Percentiles rank a stretch among this genome's conserved stretches.
These are phyloP conservation scores for Aphidius ervi DNA, from an alignment of 1,140 invertebrate genomes.

Conservation along the genomic window DNA sequence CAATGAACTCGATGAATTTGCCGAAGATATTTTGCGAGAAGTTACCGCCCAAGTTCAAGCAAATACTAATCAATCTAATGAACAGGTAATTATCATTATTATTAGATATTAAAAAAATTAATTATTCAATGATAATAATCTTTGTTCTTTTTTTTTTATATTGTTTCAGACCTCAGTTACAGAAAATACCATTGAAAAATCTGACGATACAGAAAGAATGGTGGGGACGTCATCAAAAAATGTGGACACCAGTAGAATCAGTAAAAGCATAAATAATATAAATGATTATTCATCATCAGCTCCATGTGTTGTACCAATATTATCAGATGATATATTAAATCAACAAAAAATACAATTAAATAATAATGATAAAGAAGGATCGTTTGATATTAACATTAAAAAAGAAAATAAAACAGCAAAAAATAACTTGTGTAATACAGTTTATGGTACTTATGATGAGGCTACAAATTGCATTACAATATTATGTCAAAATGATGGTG, in stretches of 20 bases:
- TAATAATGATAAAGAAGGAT: no score
- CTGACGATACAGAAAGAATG: constrained; percentile 54
- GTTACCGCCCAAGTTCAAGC: constrained; percentile 70
- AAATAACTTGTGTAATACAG: constrained; percentile 37
- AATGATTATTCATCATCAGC: neutral
- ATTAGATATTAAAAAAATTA: constrained; percentile 33
- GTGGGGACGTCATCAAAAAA: constrained; percentile 76
- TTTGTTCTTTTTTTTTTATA: no score
- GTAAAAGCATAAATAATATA: constrained; percentile 28
- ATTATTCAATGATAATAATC: no score
- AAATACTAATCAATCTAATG: constrained; percentile 58
- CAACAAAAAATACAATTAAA: constrained; percentile 7
- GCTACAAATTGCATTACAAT: constrained; percentile 69
- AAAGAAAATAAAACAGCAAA: constrained; percentile 48
- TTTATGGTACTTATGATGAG: constrained; percentile 69
- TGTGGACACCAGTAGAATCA: constrained; percentile 71
- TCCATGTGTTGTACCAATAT: neutral
- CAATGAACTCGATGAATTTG: constrained; percentile 70
- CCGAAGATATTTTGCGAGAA: constrained; percentile 74
- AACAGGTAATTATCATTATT: constrained; percentile 35
- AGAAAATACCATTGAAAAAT: constrained; percentile 32
- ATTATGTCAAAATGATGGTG: constrained; percentile 61
- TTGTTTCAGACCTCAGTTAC: constrained; percentile 16
- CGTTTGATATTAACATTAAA: constrained; percentile 26
- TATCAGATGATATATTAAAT: constrained; percentile 7